Percentiles rank a stretch among this genome's conserved stretches.
These are phyloP conservation scores for Corythornis cristatus DNA, from an alignment of 2,113 vertebrate species.

Conservation along the genomic window DNA sequence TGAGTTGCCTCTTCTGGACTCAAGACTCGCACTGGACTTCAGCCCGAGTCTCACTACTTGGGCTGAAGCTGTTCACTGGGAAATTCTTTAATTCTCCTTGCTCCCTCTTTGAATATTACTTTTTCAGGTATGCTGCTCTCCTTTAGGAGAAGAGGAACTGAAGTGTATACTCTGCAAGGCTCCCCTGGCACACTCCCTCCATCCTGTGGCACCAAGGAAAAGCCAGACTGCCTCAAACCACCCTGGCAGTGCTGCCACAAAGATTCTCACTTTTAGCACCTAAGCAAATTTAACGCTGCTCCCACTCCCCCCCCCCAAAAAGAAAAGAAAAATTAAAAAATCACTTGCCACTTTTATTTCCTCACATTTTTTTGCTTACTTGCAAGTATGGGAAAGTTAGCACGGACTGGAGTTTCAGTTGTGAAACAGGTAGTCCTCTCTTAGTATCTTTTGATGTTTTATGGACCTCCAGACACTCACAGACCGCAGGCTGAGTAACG, in stretches of 20 bases:
- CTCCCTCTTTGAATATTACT: not conserved
- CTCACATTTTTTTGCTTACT: not conserved
- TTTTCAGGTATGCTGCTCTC: not conserved
- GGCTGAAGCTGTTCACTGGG: not conserved
- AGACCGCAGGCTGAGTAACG: constrained; percentile 21
- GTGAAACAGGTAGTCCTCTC: not conserved
- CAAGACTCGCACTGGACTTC: no score
- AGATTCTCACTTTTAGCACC: not conserved
- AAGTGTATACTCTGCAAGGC: not conserved
- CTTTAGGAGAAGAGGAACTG: not conserved
- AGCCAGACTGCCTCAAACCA: not conserved
- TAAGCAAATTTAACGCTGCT: not conserved
- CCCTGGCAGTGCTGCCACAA: not conserved
- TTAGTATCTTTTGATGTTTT: constrained; percentile 31
- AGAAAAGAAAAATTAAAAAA: not conserved
- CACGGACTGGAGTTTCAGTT: not conserved
- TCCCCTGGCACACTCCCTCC: not conserved
- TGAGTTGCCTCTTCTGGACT: not conserved
- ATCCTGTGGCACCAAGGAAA: not conserved
- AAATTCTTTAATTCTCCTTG: constrained; percentile 1
- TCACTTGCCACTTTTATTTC: not conserved
- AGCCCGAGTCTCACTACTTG: not conserved
- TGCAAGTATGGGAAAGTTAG: not conserved
- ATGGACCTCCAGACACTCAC: constrained; percentile 1
- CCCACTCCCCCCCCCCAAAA: not conserved